Conservation (phyloP, 2,797 vertebrate species). For the Poecilia wingei region DNA sequence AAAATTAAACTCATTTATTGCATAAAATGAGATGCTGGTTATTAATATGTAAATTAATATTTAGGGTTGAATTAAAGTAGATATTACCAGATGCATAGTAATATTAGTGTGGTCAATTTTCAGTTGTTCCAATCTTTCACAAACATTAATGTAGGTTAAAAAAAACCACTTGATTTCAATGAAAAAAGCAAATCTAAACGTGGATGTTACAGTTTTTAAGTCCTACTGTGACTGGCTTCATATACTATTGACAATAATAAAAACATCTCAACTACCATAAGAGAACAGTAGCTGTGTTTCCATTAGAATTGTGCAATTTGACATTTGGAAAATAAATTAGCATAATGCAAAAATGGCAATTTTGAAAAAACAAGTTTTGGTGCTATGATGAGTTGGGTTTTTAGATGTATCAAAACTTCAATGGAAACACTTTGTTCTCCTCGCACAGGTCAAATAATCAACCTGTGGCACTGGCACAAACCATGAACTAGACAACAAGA, state of each 20-base stretch:
- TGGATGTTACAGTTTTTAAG: slow-evolving; percentile 17
- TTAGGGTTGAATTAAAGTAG: not conserved
- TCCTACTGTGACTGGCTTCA: slow-evolving; percentile 53
- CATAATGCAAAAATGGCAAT: too few relatives aligned
- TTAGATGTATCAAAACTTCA: too few relatives aligned
- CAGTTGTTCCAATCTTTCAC: not conserved
- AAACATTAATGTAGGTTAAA: not conserved
- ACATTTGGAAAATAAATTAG: too few relatives aligned
- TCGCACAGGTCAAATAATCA: too few relatives aligned
- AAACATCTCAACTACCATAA: not conserved
- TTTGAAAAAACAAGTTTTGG: too few relatives aligned
- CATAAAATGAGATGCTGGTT: slow-evolving; percentile 5
- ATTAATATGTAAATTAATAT: not conserved
- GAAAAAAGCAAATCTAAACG: not conserved
- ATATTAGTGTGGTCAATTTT: not conserved
- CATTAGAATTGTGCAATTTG: too few relatives aligned
- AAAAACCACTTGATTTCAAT: not conserved
- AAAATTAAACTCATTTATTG: not conserved
- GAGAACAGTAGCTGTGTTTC: slow-evolving; percentile 6
- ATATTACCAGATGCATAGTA: slow-evolving; percentile 1
- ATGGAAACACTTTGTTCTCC: too few relatives aligned
- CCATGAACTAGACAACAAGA: too few relatives aligned
- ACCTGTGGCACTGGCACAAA: too few relatives aligned
- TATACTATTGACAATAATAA: slow-evolving; percentile 31
- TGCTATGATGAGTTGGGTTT: too few relatives aligned